Evolutionary conservation across 2,113 vertebrate species (phyloP).

Genomic region (Physeter macrocephalus): DNA sequence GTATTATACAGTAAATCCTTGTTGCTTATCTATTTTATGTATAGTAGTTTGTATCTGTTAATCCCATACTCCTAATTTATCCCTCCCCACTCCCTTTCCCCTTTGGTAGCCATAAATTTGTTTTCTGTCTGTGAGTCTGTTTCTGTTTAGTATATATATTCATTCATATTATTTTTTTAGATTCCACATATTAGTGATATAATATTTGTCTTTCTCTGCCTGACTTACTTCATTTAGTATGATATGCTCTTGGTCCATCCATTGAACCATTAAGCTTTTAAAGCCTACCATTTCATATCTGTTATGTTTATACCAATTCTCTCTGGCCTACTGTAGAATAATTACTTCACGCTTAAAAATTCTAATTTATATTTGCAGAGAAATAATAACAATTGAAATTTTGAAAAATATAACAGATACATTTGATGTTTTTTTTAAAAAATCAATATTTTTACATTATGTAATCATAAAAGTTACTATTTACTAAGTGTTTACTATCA

Average conservation of each 20-base stretch:
- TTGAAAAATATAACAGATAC: background rate
- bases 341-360: constrained; percentile 17
- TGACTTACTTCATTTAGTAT: background rate
- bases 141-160: background rate
- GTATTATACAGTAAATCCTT: background rate
- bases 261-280: background rate
- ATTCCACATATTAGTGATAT: background rate
- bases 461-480: background rate
- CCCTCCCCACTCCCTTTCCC: background rate
- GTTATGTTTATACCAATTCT: background rate
- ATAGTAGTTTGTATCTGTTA: background rate
- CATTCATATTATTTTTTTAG: background rate
- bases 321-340: background rate
- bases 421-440: constrained; percentile 21
- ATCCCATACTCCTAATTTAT: background rate
- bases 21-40: background rate
- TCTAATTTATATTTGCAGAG: background rate
- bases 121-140: background rate
- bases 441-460: background rate
- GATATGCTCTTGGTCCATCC: background rate
- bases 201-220: background rate
- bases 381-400: constrained; percentile 16
- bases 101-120: background rate
- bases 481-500: background rate
- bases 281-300: background rate